Conservation (phyloP, 2,113 vertebrate genomes). For the Antechinus flavipes region DNA sequence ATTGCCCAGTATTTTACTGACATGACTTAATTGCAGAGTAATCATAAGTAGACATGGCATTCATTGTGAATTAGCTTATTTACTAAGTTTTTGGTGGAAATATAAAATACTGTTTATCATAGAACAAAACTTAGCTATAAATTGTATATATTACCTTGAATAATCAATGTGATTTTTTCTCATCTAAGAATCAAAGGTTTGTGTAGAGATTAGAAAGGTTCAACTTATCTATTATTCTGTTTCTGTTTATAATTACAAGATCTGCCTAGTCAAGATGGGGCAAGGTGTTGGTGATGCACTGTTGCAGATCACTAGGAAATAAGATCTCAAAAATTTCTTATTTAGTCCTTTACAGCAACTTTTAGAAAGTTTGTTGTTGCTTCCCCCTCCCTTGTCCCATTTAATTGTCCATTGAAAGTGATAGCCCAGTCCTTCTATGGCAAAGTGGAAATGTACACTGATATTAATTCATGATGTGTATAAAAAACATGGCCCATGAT, state of each 20-base stretch:
- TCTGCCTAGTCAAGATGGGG: neutral
- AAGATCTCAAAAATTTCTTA: neutral
- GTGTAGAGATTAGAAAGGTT: neutral
- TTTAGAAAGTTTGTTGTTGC: neutral
- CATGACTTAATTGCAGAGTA: constrained; percentile 35
- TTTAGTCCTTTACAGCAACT: neutral
- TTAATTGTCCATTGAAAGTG: neutral
- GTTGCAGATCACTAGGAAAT: neutral
- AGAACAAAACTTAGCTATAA: neutral
- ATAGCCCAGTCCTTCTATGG: too few relatives aligned
- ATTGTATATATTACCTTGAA: neutral
- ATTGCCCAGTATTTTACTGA: constrained; percentile 8
- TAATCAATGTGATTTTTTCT: neutral
- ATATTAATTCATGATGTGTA: neutral
- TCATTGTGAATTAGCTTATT: neutral
- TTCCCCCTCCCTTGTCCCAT: neutral
- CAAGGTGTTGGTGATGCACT: neutral
- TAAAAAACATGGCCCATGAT: neutral
- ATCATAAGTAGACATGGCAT: neutral
- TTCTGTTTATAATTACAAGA: neutral
- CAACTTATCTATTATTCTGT: neutral
- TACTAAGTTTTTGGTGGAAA: neutral
- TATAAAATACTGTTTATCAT: neutral
- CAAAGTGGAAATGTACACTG: neutral
- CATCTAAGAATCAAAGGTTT: neutral